Percentiles rank a stretch among this genome's conserved stretches.
phyloP scores from a whole-genome alignment of 2,888 invertebrate genomes.

The Iphiclides podalirius region DNA sequence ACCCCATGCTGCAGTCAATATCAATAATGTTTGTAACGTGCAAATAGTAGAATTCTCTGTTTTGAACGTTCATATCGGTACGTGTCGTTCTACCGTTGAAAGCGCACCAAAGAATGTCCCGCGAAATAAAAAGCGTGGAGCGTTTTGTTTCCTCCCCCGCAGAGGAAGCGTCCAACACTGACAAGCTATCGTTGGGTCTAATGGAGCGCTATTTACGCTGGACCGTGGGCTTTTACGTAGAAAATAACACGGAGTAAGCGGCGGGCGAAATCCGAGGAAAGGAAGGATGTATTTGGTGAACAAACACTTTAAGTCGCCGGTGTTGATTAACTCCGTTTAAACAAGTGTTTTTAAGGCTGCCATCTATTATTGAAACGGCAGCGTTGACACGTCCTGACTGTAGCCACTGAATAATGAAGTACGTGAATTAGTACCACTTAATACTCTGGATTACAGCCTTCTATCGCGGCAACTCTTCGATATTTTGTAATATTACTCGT shows the following conservation, averaged over 20 bases:
- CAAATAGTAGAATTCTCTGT: slow-evolving; percentile 43
- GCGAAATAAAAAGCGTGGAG: slow-evolving; percentile 63
- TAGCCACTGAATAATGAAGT: no score
- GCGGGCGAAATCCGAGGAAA: slow-evolving; percentile 33
- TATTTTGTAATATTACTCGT: no score
- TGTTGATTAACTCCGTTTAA: slow-evolving; percentile 14
- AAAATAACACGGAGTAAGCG: slow-evolving; percentile 41
- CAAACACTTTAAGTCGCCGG: slow-evolving; percentile 18
- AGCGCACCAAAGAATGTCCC: slow-evolving; percentile 54
- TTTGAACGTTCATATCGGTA: slow-evolving; percentile 49
- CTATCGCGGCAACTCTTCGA: no score
- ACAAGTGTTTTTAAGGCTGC: slow-evolving; percentile 5
- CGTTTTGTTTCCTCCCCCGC: slow-evolving; percentile 62
- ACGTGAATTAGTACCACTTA: no score
- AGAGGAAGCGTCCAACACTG: slow-evolving; percentile 56
- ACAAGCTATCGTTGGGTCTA: slow-evolving; percentile 55
- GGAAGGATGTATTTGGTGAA: slow-evolving; percentile 24
- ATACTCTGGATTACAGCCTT: no score
- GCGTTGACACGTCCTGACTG: not conserved
- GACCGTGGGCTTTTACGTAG: slow-evolving; percentile 47
- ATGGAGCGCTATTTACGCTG: slow-evolving; percentile 64
- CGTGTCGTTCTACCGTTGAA: slow-evolving; percentile 59
- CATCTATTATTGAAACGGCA: not conserved
- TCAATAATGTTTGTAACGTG: slow-evolving; percentile 44
- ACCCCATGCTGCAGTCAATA: no score